A percentile compares a stretch with the other conserved stretches of the same genome.
Evolutionary conservation across 2,888 invertebrate species (phyloP).

Genomic region (Steinernema hermaphroditum): DNA sequence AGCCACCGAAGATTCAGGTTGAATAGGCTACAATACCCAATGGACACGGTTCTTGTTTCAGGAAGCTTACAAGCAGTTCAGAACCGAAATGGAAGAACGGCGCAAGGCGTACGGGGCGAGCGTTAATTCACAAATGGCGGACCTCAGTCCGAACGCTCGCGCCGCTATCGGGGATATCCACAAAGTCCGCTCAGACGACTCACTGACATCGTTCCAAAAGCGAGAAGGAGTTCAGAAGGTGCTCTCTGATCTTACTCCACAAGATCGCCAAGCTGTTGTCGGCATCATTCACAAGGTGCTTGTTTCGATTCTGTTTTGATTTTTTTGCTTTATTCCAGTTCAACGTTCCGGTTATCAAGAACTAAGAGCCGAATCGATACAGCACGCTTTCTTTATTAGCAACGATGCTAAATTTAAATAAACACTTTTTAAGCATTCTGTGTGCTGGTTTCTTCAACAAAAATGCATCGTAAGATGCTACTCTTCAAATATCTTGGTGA

Average conservation of each 20-base stretch:
- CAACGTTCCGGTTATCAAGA: background rate
- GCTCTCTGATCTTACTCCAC: background rate
- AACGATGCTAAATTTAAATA: too few relatives aligned
- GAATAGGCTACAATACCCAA: too few relatives aligned
- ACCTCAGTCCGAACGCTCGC: background rate
- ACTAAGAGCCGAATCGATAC: too few relatives aligned
- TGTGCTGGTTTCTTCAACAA: too few relatives aligned
- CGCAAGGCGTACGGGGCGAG: background rate
- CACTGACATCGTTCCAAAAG: background rate
- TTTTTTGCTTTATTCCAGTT: background rate
- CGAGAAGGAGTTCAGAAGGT: background rate
- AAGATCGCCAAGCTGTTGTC: background rate
- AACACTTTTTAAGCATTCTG: too few relatives aligned
- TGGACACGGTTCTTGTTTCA: background rate
- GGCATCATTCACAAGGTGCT: background rate
- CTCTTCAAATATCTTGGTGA: too few relatives aligned
- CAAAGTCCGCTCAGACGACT: background rate
- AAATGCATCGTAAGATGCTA: too few relatives aligned
- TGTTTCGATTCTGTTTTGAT: background rate
- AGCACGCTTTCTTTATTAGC: too few relatives aligned
- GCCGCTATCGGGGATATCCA: background rate
- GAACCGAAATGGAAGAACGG: slow-evolving; percentile 6
- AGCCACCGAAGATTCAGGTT: background rate
- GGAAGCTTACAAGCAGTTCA: slow-evolving; percentile 22
- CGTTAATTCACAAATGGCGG: background rate